phyloP scores from a whole-genome alignment of 2,888 invertebrate genomes.

The Tridacna crocea region DNA sequence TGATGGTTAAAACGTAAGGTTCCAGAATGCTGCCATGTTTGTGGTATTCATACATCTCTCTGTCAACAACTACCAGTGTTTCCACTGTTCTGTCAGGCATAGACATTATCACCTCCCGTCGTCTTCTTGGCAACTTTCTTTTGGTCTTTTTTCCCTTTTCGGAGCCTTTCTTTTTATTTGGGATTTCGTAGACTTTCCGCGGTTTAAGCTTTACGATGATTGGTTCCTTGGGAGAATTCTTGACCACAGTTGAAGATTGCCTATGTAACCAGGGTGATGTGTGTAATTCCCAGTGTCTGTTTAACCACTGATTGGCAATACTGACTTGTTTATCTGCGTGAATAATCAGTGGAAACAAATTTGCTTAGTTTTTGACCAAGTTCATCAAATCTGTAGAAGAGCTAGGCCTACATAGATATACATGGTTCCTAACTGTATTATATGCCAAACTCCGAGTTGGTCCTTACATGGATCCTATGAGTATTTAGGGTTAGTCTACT shows the following conservation, averaged over 20 bases:
- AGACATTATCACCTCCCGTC: slow-evolving; percentile 66
- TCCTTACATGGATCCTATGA: too few relatives aligned
- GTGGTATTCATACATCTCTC: slow-evolving; percentile 80
- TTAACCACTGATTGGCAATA: slow-evolving; percentile 34
- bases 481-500: too few relatives aligned
- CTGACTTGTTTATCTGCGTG: slow-evolving; percentile 4
- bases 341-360: too few relatives aligned
- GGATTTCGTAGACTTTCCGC: slow-evolving; percentile 53
- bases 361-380: too few relatives aligned
- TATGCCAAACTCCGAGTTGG: not conserved
- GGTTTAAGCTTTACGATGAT: slow-evolving; percentile 54
- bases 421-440: too few relatives aligned
- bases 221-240: slow-evolving; percentile 20
- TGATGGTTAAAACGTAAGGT: slow-evolving; percentile 93
- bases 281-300: slow-evolving; percentile 41
- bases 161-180: slow-evolving; percentile 4
- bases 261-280: slow-evolving; percentile 28
- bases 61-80: slow-evolving; percentile 82
- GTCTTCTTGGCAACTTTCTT: not conserved
- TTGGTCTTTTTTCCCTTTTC: not conserved
- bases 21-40: slow-evolving; percentile 88
- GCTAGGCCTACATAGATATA: too few relatives aligned
- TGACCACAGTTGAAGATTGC: not conserved
- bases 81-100: slow-evolving; percentile 79
- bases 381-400: too few relatives aligned